Base-by-base conservation (phyloP, 1,140 invertebrate genomes). In the Zaprionus ghesquierei region DNA sequence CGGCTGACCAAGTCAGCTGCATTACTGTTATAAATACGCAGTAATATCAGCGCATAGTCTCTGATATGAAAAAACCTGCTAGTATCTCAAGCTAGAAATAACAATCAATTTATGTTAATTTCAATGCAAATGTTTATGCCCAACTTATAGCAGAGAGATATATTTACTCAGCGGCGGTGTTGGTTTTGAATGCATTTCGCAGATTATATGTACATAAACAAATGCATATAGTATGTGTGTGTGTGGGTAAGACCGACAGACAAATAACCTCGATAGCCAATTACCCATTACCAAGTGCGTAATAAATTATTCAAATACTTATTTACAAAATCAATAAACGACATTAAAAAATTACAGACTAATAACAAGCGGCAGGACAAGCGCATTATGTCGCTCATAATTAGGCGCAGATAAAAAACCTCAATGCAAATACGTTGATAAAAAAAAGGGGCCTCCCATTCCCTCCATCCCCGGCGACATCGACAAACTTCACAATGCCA, bases 341-440 rank as follows among this genome's bases (percentile, higher is more conserved):
- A 18, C 13, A 68, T 25, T n/a, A 53, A 58, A 56, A 68, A 46
- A 59, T 22, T 22, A 60, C 49, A 49, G 44, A 33, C 69, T 71
- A 65, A 59, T 41, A 66, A 66, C 46, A 72, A 46, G 46, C 27
- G 22, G 49, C 55, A 27, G 13, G 63, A 72, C 69, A 72, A 69
- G 56, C 56, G 70, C 61, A 74, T 74, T 74, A 74, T 69, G 65
- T 69, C 71, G 66, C 38, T 63, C 44, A 63, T 69, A 74, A 69
- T 74, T 74, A 69, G 58, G 53, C 33, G 12, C 46, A 29, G 38
- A 41, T 23, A 49, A 49, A 56, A 68, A 12, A 53, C n/a, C n/a
- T n/a, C 35, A 49, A 51, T 29, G 38, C 18, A 60, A 60, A 61
- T 29, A 31, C 3, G 10, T 51, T n/a, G 12, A n/a, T 46, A 62